Evolutionary conservation across 2,888 invertebrate species (phyloP).

Genomic region (Pinctada fucata): DNA sequence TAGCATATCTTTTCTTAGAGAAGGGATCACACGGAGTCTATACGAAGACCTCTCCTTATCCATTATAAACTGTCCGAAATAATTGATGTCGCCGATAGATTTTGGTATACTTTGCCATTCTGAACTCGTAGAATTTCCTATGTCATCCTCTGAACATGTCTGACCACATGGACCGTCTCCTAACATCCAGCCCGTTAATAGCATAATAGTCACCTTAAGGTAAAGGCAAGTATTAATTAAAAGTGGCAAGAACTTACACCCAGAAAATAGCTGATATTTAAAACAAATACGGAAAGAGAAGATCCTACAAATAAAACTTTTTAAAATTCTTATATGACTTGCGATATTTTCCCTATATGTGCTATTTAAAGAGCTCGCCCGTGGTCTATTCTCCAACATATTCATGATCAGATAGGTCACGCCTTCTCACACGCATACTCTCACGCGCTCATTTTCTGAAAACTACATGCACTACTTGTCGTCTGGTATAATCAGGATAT

Average conservation of each 20-base stretch:
- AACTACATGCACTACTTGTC: too few species aligned
- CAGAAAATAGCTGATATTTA: too few species aligned
- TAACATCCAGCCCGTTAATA: slow-evolving; percentile 1
- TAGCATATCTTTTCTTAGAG: not conserved
- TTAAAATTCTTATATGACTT: not conserved
- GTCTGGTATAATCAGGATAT: too few species aligned
- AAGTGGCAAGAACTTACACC: too few species aligned
- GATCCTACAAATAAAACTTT: not conserved
- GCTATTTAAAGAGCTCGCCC: not conserved
- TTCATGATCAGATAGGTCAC: not conserved
- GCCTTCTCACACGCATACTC: not conserved
- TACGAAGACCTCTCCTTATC: too few species aligned
- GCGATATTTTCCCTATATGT: not conserved
- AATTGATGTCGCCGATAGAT: too few species aligned
- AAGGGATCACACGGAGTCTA: too few species aligned
- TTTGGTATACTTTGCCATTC: not conserved
- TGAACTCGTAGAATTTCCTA: not conserved
- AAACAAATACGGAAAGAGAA: too few species aligned
- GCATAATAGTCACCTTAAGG: slow-evolving; percentile 1
- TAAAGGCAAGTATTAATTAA: not conserved
- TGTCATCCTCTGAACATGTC: not conserved
- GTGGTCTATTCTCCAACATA: not conserved
- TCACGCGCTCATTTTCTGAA: too few species aligned
- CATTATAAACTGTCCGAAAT: too few species aligned
- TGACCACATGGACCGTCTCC: not conserved